Percentiles rank a stretch among this genome's conserved stretches.
Evolutionary conservation across 2,797 vertebrate genomes (phyloP).

Genomic region (Tokudaia muenninki): DNA sequence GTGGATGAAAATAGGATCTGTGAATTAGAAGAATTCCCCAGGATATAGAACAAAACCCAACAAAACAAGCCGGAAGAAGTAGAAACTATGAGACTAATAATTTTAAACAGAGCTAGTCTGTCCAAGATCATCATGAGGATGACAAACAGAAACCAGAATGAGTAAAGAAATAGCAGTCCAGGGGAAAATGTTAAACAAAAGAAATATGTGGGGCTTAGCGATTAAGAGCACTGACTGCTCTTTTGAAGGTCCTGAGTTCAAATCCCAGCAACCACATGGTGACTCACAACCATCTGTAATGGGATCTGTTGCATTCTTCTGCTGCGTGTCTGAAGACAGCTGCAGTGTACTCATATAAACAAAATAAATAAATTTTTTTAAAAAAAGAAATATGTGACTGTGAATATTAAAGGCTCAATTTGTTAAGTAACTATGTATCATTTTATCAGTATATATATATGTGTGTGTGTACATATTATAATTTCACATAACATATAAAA

Average conservation of each 20-base stretch:
- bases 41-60: neutral
- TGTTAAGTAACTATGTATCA: neutral
- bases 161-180: neutral
- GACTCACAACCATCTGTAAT: too few species aligned
- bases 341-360: too few species aligned
- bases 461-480: neutral
- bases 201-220: neutral
- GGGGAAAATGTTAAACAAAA: neutral
- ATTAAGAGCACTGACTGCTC: too few species aligned
- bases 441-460: neutral
- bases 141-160: neutral
- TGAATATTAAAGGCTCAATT: neutral
- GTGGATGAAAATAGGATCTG: neutral
- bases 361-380: too few species aligned
- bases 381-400: neutral
- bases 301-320: too few species aligned
- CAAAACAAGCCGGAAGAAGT: neutral
- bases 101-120: neutral
- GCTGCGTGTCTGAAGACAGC: too few species aligned
- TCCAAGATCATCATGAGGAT: neutral
- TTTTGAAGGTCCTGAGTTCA: too few species aligned
- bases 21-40: slow-evolving; percentile 31
- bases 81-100: neutral
- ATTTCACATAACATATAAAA: neutral
- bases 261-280: too few species aligned